These are phyloP conservation scores for Microcebus lehilahytsara DNA, from an alignment of 2,113 vertebrate genomes.

Conservation along the genomic window DNA sequence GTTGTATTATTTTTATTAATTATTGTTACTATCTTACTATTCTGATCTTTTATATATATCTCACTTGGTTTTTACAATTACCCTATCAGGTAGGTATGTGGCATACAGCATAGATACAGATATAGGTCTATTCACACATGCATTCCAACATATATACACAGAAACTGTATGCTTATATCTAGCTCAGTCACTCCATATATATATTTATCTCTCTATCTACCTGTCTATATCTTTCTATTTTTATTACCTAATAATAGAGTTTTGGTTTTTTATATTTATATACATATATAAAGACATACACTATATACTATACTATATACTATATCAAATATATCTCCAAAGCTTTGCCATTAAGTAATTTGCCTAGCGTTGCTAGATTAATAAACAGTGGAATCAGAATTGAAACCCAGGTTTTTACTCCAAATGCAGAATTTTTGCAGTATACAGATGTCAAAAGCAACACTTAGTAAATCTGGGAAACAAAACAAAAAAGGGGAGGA, in stretches of 20 bases:
- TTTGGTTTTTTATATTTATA: not conserved
- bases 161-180: not conserved
- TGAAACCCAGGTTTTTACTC: constrained; percentile 2
- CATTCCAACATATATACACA: not conserved
- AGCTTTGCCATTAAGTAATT: not conserved
- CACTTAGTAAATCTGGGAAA: not conserved
- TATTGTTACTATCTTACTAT: not conserved
- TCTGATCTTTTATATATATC: not conserved
- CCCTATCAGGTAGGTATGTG: not conserved
- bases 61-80: not conserved
- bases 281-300: not conserved
- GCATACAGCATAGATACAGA: not conserved
- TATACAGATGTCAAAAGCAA: not conserved
- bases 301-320: not conserved
- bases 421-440: not conserved
- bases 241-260: not conserved
- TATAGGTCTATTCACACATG: not conserved
- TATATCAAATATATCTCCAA: not conserved
- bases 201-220: not conserved
- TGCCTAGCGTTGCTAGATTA: not conserved
- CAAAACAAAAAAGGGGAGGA: not conserved
- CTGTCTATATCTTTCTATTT: not conserved
- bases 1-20: not conserved
- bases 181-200: not conserved
- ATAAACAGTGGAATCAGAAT: not conserved